These are phyloP conservation scores for Callimorpha dominula DNA, from an alignment of 2,888 invertebrate species.

Conservation along the genomic window DNA sequence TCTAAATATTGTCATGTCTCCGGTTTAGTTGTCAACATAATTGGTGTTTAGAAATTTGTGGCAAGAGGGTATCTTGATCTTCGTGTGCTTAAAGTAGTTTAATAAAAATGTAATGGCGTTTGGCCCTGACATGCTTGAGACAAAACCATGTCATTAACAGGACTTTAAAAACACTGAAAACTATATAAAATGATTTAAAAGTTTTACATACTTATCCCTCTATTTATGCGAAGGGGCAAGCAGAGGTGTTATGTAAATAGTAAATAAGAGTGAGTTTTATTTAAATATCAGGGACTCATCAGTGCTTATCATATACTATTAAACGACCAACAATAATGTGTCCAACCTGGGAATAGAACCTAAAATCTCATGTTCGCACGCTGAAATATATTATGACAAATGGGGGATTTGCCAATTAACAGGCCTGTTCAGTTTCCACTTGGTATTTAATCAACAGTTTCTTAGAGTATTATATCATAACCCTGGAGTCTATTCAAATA, in stretches of 20 bases:
- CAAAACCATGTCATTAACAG: constrained; percentile 3
- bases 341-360: too few relatives aligned
- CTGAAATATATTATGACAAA: too few relatives aligned
- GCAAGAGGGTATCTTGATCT: constrained; percentile 36
- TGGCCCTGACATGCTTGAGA: constrained; percentile 40
- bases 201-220: not conserved
- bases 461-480: not conserved
- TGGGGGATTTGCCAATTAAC: too few relatives aligned
- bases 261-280: too few relatives aligned
- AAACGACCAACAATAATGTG: too few relatives aligned
- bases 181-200: not conserved
- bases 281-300: too few relatives aligned
- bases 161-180: not conserved
- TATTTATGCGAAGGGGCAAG: too few relatives aligned
- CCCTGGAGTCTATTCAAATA: not conserved
- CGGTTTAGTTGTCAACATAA: constrained; percentile 36
- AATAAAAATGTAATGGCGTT: constrained; percentile 7
- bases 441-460: too few relatives aligned
- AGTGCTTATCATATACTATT: too few relatives aligned
- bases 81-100: constrained; percentile 13
- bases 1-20: constrained; percentile 33
- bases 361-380: too few relatives aligned
- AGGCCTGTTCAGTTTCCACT: too few relatives aligned
- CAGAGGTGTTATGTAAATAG: too few relatives aligned
- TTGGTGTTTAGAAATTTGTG: constrained; percentile 40